Base-by-base conservation (phyloP, 2,797 vertebrate genomes). In the Acrossocheilus wenchowensis region DNA sequence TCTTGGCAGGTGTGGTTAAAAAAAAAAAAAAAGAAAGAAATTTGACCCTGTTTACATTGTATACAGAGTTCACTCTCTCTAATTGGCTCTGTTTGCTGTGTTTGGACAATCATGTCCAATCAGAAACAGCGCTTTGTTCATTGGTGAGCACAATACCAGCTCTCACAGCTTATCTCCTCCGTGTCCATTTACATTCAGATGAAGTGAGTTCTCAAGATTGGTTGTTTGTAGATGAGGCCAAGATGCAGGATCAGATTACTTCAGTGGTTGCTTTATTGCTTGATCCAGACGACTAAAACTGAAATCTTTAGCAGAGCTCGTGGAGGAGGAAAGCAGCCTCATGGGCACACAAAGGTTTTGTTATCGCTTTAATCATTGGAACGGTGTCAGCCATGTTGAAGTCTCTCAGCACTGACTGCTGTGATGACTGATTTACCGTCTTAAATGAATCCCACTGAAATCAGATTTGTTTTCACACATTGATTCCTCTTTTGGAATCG, bases 361-460 rank as follows among this genome's bases (percentile, higher is more conserved):
- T 79, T 30, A 73, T 48, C 8, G 2, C 78, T 66, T 62, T 74
- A 45, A 62, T 83, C 54, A 45, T 48, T 74, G 39, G 6, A 83
- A 73, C 23, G 5, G 74, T 34, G 11, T 60, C 68, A n/a, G 36
- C 80, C 82, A 84, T 72, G 62, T 81, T 45, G 11, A 79, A 50
- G 83, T 77, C 34, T 90, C 86, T 68, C 62, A 57, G 78, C 41
- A 86, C 52, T 83, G 86, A 90, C 88, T 89, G 87, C 84, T 45
- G 74, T 73, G 68, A 87, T 87, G 71, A 30, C 82, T 74, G 54
- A 43, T 50, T 82, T 88, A 83, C 26, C 30, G 30, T 86, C 87
- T 79, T 81, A 78, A 91, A 81, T 85, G 86, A 82, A 86, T 86
- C 75, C 79, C 84, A 87, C 86, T 91, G 87, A 89, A 64, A 15